Conservation (phyloP, 1,140 invertebrate genomes). For the Drosophila lacertosa region DNA sequence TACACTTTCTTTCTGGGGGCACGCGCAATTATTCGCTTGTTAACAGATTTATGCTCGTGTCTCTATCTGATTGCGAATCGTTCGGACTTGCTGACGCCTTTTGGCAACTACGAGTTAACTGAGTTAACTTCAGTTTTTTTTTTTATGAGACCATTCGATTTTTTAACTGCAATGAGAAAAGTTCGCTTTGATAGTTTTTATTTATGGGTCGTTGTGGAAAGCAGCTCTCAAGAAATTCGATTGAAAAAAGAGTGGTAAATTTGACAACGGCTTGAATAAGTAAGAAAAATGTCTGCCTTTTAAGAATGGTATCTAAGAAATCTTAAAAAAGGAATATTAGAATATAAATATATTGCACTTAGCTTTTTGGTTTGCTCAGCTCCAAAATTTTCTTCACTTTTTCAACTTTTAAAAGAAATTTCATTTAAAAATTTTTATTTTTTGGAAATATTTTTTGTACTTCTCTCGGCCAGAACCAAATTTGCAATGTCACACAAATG, state of each 20-base stretch:
- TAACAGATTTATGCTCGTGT: constrained; percentile 4
- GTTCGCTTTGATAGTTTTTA: constrained; percentile 17
- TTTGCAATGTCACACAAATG: neutral
- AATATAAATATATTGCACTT: neutral
- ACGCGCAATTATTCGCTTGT: neutral
- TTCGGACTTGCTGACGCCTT: constrained; percentile 1
- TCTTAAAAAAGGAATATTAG: too few relatives aligned
- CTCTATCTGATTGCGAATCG: constrained; percentile 8
- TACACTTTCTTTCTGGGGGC: constrained; percentile 8
- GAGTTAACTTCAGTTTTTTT: neutral
- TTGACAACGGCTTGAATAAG: too few relatives aligned
- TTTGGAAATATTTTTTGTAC: neutral
- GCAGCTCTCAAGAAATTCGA: too few relatives aligned
- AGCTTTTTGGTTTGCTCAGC: neutral
- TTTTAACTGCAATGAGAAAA: constrained; percentile 26
- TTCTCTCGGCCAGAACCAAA: neutral
- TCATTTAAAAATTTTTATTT: neutral
- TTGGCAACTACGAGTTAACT: neutral
- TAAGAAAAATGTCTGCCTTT: too few relatives aligned
- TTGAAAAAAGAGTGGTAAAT: too few relatives aligned
- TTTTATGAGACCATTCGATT: constrained; percentile 53
- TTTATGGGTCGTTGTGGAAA: constrained; percentile 28
- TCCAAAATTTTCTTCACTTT: neutral
- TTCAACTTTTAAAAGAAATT: too few relatives aligned
- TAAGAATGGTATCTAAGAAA: too few relatives aligned